A percentile compares a stretch with the other conserved stretches of the same genome.
phyloP scores from a whole-genome alignment of 2,113 vertebrate species.

The Mustelus asterias region DNA sequence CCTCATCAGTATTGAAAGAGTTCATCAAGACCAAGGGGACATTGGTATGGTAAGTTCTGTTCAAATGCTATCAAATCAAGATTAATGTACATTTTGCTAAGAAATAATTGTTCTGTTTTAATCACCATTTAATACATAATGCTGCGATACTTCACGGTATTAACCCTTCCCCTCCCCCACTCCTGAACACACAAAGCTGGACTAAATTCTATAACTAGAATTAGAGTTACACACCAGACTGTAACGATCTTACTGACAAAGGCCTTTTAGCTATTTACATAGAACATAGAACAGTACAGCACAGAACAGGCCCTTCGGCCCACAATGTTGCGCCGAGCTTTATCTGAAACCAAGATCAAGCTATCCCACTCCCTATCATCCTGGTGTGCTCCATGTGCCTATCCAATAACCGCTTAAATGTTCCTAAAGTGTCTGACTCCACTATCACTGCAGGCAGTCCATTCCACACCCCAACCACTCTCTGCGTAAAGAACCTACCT shows the following conservation, averaged over 20 bases:
- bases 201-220: background rate
- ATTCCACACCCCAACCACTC: no score
- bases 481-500: no score
- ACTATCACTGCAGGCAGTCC: no score
- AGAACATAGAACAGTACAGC: no score
- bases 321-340: no score
- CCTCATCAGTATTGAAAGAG: conserved; percentile 94
- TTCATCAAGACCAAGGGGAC: conserved; percentile 97
- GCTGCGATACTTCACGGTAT: background rate
- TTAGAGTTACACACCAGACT: background rate
- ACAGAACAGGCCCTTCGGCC: no score
- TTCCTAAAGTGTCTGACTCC: no score
- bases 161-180: background rate
- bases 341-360: no score
- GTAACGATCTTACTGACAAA: background rate
- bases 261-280: background rate
- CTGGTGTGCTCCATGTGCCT: no score
- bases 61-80: conserved; percentile 71
- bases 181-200: background rate
- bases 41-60: conserved; percentile 79
- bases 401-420: no score
- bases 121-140: background rate
- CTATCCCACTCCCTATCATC: no score
- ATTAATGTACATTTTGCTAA: background rate
- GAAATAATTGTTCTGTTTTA: background rate